Conservation (phyloP, 2,113 vertebrate species). For the Megatriorchis doriae region DNA sequence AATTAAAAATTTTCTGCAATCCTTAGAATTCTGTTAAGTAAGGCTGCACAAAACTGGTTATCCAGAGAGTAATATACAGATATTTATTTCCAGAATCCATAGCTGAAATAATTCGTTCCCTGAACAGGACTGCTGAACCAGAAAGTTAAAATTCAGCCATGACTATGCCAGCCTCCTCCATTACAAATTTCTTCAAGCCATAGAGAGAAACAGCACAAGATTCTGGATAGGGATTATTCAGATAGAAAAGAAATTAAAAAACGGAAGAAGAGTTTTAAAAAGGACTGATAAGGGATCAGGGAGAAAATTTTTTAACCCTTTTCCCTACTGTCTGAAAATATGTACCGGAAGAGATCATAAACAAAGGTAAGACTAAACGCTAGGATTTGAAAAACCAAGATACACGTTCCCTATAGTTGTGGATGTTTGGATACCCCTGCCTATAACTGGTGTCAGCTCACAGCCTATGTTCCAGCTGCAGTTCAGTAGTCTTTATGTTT, state of each 20-base stretch:
- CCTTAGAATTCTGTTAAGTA: not conserved
- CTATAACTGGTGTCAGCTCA: not conserved
- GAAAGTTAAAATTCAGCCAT: not conserved
- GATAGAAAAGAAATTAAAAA: not conserved
- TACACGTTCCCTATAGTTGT: accelerated
- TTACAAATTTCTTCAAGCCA: not conserved
- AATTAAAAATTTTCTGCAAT: not conserved
- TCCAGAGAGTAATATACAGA: not conserved
- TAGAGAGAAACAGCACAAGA: not conserved
- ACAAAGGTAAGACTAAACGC: not conserved
- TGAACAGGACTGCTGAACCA: not conserved
- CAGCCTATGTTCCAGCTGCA: not conserved
- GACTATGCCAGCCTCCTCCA: not conserved
- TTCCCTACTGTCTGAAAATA: not conserved
- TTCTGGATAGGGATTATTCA: not conserved
- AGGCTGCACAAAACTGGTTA: not conserved
- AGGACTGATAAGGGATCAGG: not conserved
- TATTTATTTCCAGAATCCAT: not conserved
- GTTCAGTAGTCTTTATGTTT: not conserved
- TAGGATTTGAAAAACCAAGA: not conserved
- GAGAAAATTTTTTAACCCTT: not conserved
- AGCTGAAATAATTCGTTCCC: not conserved
- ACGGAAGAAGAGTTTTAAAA: not conserved
- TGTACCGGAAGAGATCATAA: not conserved
- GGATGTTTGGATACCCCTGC: not conserved